Percentiles rank a stretch among this genome's conserved stretches.
Evolutionary conservation across 2,888 invertebrate species (phyloP).

Genomic region (Gryllus longicercus): DNA sequence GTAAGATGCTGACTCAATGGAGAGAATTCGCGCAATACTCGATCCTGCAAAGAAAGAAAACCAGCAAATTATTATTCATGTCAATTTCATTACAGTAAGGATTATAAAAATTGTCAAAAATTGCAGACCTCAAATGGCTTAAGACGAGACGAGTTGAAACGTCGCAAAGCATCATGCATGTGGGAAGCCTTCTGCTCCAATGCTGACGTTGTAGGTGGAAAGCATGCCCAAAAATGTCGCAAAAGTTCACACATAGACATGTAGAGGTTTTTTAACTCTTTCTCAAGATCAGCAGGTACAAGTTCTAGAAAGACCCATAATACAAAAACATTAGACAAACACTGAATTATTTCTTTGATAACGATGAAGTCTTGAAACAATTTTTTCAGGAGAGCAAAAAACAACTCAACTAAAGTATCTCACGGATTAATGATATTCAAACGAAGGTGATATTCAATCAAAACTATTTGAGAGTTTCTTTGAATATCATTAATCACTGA

Average conservation of each 20-base stretch:
- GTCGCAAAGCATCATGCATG: constrained; percentile 84
- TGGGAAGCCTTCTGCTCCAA: constrained; percentile 76
- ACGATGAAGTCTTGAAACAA: too few species aligned
- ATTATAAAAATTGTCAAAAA: background rate
- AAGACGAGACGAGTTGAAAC: constrained; percentile 82
- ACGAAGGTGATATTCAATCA: too few species aligned
- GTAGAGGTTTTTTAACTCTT: constrained; percentile 81
- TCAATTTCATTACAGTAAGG: background rate
- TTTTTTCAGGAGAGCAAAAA: too few species aligned
- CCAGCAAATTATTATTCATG: background rate
- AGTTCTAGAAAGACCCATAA: constrained; percentile 59
- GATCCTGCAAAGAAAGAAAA: constrained; percentile 58
- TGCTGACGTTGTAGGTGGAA: constrained; percentile 70
- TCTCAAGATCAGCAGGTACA: constrained; percentile 77
- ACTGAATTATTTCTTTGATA: too few species aligned
- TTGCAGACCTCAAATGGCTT: constrained; percentile 75
- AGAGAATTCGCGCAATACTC: constrained; percentile 74
- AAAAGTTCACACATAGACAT: constrained; percentile 83
- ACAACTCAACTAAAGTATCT: too few species aligned
- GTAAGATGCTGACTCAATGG: constrained; percentile 77
- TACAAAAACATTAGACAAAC: too few species aligned
- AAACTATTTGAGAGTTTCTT: too few species aligned
- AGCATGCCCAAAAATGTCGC: constrained; percentile 93
- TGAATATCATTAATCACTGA: too few species aligned
- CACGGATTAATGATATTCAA: too few species aligned